Conservation (phyloP, 2,888 invertebrate species). For the Tetragonula carbonaria region DNA sequence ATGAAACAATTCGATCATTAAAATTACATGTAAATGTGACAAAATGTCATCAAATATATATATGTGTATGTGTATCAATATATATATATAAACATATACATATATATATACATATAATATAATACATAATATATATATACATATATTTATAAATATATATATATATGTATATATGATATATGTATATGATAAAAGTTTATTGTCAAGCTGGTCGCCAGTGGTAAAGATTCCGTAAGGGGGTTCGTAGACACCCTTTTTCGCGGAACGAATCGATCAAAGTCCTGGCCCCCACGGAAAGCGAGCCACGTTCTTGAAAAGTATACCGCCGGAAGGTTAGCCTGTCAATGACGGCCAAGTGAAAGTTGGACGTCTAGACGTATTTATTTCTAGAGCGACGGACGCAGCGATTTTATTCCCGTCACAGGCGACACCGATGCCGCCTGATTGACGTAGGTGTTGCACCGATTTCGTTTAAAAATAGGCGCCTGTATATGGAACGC, state of each 20-base stretch:
- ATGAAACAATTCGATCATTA: too few species aligned
- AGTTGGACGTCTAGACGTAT: constrained; percentile 63
- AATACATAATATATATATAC: too few species aligned
- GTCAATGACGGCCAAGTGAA: constrained; percentile 62
- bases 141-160: too few species aligned
- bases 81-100: too few species aligned
- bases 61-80: too few species aligned
- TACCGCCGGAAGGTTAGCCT: constrained; percentile 42
- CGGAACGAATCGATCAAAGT: constrained; percentile 15
- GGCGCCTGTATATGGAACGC: constrained; percentile 50
- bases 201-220: neutral
- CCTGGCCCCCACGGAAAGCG: constrained; percentile 22
- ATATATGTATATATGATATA: too few species aligned
- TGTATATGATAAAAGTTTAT: neutral
- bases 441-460: constrained; percentile 62
- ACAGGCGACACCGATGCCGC: constrained; percentile 45
- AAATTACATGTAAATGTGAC: too few species aligned
- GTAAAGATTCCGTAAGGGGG: neutral
- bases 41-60: too few species aligned
- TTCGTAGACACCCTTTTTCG: neutral
- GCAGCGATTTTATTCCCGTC: constrained; percentile 56
- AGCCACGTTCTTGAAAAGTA: constrained; percentile 44
- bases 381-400: constrained; percentile 59
- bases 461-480: constrained; percentile 59
- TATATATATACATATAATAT: too few species aligned